Evolutionary conservation across 2,113 vertebrate genomes (phyloP), one percentile per base, ranked within the genome.

Genomic region (Scophthalmus maximus): DNA sequence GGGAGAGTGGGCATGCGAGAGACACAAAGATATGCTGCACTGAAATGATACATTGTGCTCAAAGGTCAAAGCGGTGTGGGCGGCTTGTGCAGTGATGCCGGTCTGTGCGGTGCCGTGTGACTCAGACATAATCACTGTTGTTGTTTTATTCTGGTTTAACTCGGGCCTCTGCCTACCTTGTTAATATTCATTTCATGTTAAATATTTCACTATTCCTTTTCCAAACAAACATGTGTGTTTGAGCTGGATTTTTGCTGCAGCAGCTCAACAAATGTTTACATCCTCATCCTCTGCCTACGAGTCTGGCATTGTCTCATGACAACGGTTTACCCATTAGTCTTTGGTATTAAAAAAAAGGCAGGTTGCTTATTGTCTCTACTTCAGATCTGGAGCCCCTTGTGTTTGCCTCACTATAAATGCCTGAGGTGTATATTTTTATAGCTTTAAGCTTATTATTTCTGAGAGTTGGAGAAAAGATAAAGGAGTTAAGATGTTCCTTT

Each of bases 341-440:
- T 52, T 65, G 63, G 36, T 80, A 83, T 80, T 74, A 84, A 75
- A 66, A 75, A 66, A 58, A 63, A 78, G 36, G 23, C 56, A 75
- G 46, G 51, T 4, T 47, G 42, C 2, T 42, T 71, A 34, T 63
- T 64, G 65, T 26, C 51, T 27, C 26, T 40, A 30, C 61, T 52
- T 27, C 58, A 59, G 52, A 75, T 84, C 36, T 60, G 40, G 29
- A 68, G 58, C 55, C 40, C 57, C 58, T 81, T 66, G 53, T 71
- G 49, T 68, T 84, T 85, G 78, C 61, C 65, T 77, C 71, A 76
- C 77, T 84, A 79, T 69, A 69, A 80, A 82, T 42, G 49, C 38
- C 62, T 75, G 53, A 10, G 22, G 73, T 76, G 80, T 63, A 58
- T 32, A 57, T 64, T 67, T 65, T 49, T 56, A 68, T 62, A 79